These are phyloP conservation scores for Argyra leucocephala DNA, from an alignment of 2,888 invertebrate species.

Conservation along the genomic window DNA sequence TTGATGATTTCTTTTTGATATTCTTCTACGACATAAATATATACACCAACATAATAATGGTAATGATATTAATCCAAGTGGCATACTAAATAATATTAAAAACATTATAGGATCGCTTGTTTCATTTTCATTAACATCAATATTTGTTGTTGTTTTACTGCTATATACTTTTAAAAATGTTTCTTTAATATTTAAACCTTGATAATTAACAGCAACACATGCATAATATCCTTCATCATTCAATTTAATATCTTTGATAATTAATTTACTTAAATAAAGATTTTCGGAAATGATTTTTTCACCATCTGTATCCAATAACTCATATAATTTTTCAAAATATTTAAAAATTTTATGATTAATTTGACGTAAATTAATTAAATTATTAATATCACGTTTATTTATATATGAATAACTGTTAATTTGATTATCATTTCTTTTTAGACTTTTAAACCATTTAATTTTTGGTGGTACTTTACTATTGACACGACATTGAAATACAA, in stretches of 20 bases:
- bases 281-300: constrained; percentile 36
- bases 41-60: constrained; percentile 38
- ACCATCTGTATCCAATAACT: constrained; percentile 32
- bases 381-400: constrained; percentile 20
- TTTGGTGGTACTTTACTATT: constrained; percentile 36
- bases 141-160: constrained; percentile 28
- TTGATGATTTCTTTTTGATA: constrained; percentile 13
- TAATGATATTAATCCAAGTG: constrained; percentile 35
- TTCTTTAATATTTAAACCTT: constrained; percentile 37
- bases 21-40: constrained; percentile 30
- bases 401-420: constrained; percentile 8
- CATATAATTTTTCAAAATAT: constrained; percentile 36
- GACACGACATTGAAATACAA: constrained; percentile 39
- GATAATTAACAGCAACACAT: constrained; percentile 39
- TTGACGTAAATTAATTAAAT: constrained; percentile 24
- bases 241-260: constrained; percentile 33
- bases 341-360: constrained; percentile 31
- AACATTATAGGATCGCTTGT: constrained; percentile 32
- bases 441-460: constrained; percentile 39
- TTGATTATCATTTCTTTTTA: constrained; percentile 23
- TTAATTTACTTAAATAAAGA: constrained; percentile 38
- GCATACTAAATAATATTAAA: constrained; percentile 38
- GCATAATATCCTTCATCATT: constrained; percentile 38
- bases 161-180: constrained; percentile 33
- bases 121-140: constrained; percentile 27